Evolutionary conservation across 2,113 vertebrate species (phyloP).

Genomic region (Gallinago undulata): DNA sequence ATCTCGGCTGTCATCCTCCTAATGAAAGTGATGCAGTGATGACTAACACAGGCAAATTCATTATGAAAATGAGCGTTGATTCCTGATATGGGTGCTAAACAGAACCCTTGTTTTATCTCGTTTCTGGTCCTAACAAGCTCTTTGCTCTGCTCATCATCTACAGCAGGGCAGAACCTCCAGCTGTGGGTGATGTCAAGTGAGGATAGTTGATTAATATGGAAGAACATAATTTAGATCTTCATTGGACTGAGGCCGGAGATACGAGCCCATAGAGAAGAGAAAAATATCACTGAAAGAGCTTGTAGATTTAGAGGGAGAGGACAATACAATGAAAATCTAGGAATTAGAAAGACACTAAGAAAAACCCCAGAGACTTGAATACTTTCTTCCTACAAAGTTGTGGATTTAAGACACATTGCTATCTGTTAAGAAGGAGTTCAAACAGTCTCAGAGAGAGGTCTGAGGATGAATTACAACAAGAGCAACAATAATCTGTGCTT

Average conservation of each 20-base stretch:
- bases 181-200: neutral
- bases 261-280: neutral
- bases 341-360: neutral
- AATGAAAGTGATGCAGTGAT: neutral
- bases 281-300: neutral
- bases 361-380: neutral
- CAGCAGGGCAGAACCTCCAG: neutral
- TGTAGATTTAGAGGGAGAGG: neutral
- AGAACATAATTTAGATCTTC: neutral
- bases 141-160: neutral
- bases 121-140: neutral
- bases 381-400: neutral
- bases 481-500: neutral
- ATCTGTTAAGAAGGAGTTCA: neutral
- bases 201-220: neutral
- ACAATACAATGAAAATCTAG: neutral
- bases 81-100: neutral
- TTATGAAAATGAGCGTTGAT: conserved; percentile 2
- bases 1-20: neutral
- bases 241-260: neutral
- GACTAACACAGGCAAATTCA: neutral
- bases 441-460: neutral
- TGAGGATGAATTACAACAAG: neutral
- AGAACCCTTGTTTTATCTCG: neutral
- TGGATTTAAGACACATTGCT: neutral